Percentiles rank a stretch among this genome's conserved stretches.
Conservation (phyloP, 2,888 invertebrate species). For the Phengaris arion region DNA sequence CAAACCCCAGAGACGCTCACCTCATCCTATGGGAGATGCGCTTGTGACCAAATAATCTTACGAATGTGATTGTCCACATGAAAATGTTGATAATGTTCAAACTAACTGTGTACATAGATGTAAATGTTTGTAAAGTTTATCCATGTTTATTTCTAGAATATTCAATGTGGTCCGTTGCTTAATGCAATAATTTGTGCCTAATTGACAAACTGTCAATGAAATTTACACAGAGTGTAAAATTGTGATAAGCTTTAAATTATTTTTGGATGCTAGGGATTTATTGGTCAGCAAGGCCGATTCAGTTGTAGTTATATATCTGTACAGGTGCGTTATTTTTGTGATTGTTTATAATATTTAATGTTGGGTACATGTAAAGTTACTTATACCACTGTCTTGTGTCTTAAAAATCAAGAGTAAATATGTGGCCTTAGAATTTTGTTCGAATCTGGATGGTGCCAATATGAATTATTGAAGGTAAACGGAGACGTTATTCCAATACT, state of each 20-base stretch:
- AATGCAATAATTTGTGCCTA: slow-evolving; percentile 38
- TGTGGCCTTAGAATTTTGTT: slow-evolving; percentile 16
- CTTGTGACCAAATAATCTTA: slow-evolving; percentile 53
- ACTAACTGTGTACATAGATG: slow-evolving; percentile 43
- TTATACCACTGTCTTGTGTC: not conserved
- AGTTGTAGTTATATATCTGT: slow-evolving; percentile 47
- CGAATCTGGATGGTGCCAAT: not conserved
- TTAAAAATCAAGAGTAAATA: not conserved
- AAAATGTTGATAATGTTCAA: slow-evolving; percentile 12
- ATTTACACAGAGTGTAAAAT: slow-evolving; percentile 58
- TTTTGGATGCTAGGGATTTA: slow-evolving; percentile 58
- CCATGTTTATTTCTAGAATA: slow-evolving; percentile 35
- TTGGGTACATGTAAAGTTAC: slow-evolving; percentile 30
- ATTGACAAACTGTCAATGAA: slow-evolving; percentile 38
- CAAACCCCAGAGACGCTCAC: slow-evolving; percentile 91
- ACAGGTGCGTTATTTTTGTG: slow-evolving; percentile 70
- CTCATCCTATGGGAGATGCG: slow-evolving; percentile 91
- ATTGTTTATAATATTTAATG: slow-evolving; percentile 53
- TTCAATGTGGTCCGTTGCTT: slow-evolving; percentile 38
- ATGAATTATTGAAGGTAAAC: not conserved
- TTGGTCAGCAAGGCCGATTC: slow-evolving; percentile 50
- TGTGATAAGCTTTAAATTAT: slow-evolving; percentile 77
- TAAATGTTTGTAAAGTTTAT: slow-evolving; percentile 51
- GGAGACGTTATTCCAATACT: not conserved
- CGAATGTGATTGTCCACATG: slow-evolving; percentile 19